Percentiles rank a stretch among this genome's conserved stretches.
phyloP scores from a whole-genome alignment of 2,797 vertebrate species.

The Otolemur crassicaudatus region DNA sequence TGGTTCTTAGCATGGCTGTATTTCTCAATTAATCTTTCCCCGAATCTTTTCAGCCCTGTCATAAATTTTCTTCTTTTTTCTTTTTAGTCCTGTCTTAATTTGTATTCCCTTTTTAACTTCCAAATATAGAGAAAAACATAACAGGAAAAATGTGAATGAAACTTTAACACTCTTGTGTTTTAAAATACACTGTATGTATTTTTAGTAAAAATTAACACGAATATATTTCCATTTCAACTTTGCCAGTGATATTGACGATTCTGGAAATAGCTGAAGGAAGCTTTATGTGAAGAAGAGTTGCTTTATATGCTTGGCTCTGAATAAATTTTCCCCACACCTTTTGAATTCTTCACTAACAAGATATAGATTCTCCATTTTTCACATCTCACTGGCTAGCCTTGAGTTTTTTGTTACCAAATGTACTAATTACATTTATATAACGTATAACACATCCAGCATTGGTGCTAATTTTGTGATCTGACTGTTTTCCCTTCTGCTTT shows the following conservation, averaged over 20 bases:
- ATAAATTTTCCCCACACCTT: not conserved
- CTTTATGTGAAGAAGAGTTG: not conserved
- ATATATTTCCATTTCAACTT: not conserved
- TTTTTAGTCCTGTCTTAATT: not conserved
- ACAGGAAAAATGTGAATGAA: constrained; percentile 20
- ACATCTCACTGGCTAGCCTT: not conserved
- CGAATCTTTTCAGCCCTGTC: not conserved
- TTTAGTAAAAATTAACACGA: constrained; percentile 14
- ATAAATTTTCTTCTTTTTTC: not conserved
- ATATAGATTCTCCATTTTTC: not conserved
- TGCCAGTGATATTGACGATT: not conserved
- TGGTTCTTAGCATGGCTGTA: not conserved
- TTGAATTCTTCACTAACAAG: not conserved
- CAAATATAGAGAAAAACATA: not conserved
- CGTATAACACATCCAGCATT: not conserved
- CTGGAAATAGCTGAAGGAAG: constrained; percentile 12
- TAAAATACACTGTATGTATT: not conserved
- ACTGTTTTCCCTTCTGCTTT: not conserved
- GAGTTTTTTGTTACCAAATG: not conserved
- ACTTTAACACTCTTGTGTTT: not conserved
- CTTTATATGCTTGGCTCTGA: not conserved
- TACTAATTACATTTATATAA: not conserved
- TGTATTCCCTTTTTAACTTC: not conserved
- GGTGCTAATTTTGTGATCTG: constrained; percentile 24
- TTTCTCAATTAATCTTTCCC: not conserved